phyloP scores from a whole-genome alignment of 2,888 invertebrate species.

The Prosapia bicincta region DNA sequence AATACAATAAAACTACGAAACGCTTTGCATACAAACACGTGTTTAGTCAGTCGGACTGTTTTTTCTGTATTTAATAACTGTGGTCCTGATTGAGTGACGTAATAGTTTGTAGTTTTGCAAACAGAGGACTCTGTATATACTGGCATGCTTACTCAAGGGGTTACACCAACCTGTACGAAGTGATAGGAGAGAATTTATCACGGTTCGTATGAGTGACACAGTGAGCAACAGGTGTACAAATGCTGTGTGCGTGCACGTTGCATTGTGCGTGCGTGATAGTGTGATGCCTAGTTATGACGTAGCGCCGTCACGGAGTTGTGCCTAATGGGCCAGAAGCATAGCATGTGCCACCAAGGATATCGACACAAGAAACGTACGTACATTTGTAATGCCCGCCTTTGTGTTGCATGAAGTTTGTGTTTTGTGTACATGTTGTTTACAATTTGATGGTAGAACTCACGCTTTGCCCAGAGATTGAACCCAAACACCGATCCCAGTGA shows the following conservation, averaged over 20 bases:
- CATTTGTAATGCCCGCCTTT: slow-evolving; percentile 3
- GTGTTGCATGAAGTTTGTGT: not conserved
- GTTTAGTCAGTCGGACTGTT: no score
- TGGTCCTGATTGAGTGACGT: no score
- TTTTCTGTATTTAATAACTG: no score
- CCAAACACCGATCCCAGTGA: no score
- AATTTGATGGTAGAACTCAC: no score
- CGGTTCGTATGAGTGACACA: not conserved
- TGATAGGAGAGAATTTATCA: not conserved
- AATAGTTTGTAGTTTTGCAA: no score
- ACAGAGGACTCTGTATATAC: no score
- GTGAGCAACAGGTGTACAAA: not conserved
- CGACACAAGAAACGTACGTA: slow-evolving; percentile 34
- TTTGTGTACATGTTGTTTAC: no score
- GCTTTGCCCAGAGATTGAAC: no score
- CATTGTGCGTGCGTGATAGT: not conserved
- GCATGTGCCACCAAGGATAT: slow-evolving; percentile 37
- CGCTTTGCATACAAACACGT: no score
- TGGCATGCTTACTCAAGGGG: not conserved
- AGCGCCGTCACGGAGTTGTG: not conserved
- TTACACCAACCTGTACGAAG: not conserved
- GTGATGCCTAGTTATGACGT: not conserved
- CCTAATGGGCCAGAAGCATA: slow-evolving; percentile 35
- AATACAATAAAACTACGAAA: no score
- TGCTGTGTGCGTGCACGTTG: not conserved